phyloP scores from a whole-genome alignment of 2,888 invertebrate species.

The Rotaria sp. region DNA sequence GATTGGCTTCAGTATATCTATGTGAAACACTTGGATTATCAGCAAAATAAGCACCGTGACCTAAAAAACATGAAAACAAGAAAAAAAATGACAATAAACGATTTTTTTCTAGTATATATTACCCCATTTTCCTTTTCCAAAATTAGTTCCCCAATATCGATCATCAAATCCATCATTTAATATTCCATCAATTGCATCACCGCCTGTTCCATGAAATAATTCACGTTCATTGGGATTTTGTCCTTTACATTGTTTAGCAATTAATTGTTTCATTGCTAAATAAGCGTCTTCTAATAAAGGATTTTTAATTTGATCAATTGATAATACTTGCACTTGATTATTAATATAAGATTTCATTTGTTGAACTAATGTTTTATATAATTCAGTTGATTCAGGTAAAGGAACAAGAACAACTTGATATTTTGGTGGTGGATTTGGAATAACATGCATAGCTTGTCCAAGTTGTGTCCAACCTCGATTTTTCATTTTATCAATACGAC shows the following conservation, averaged over 20 bases:
- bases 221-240: not conserved
- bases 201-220: constrained; percentile 21
- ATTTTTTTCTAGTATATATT: not conserved
- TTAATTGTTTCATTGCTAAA: not conserved
- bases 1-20: not conserved
- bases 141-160: constrained; percentile 9
- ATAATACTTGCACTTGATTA: not conserved
- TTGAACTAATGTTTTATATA: not conserved
- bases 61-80: not conserved
- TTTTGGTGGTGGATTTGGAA: constrained; percentile 23
- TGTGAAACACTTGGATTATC: not conserved
- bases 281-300: not conserved
- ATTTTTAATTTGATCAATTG: constrained; percentile 7
- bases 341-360: not conserved
- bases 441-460: not conserved
- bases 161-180: not conserved
- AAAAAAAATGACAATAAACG: not conserved
- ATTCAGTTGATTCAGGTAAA: not conserved
- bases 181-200: not conserved
- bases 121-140: not conserved
- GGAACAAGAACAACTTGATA: not conserved
- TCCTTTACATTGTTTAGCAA: constrained; percentile 1
- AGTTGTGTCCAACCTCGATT: not conserved
- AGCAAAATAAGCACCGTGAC: constrained; percentile 26
- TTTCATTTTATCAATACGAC: not conserved